These are phyloP conservation scores for Himalopsyche japonica DNA, from an alignment of 2,888 invertebrate species.

Conservation along the genomic window DNA sequence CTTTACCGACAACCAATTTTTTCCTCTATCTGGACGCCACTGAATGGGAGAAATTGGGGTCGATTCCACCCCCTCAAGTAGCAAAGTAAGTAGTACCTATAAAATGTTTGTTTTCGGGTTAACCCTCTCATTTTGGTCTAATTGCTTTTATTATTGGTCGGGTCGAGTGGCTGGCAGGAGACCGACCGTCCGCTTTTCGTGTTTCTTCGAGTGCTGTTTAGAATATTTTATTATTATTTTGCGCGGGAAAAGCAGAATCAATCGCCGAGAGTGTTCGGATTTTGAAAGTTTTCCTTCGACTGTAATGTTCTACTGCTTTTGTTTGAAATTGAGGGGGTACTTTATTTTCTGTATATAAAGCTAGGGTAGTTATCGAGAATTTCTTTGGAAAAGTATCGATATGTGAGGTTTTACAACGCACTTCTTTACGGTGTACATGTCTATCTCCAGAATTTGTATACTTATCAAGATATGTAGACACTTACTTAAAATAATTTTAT, in stretches of 20 bases:
- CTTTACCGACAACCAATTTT: too few relatives aligned
- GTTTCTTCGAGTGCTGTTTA: neutral
- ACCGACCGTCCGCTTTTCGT: neutral
- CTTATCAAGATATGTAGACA: too few relatives aligned
- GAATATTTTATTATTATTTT: neutral
- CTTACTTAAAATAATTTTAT: too few relatives aligned
- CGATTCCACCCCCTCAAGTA: neutral
- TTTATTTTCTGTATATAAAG: neutral
- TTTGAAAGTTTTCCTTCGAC: neutral
- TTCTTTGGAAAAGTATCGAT: too few relatives aligned
- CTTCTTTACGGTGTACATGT: too few relatives aligned
- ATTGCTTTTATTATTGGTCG: neutral
- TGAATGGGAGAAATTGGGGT: neutral
- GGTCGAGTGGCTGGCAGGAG: neutral
- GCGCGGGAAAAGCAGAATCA: neutral
- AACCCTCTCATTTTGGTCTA: slow-evolving; percentile 1
- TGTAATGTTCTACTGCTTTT: neutral
- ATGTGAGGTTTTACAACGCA: too few relatives aligned
- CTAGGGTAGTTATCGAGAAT: too few relatives aligned
- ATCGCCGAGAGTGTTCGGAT: neutral
- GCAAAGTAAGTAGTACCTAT: neutral
- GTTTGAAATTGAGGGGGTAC: neutral
- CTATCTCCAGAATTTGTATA: too few relatives aligned
- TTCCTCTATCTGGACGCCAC: neutral
- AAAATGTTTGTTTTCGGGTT: neutral